Evolutionary conservation across 1,140 invertebrate genomes (phyloP), one percentile per base, ranked within the genome.

Genomic region (Pogonomyrmex californicus): DNA sequence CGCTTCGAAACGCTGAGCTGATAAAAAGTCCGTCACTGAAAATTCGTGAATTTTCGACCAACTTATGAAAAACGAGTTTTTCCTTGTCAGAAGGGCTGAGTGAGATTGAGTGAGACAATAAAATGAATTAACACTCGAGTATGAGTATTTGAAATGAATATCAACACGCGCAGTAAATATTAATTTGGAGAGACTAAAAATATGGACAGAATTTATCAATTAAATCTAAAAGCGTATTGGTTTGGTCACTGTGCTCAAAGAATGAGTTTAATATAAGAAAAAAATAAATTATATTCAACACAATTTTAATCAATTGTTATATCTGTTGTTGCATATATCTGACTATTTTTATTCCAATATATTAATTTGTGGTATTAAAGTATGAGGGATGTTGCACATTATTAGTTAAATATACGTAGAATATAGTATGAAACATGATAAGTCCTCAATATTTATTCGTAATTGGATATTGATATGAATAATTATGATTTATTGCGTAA

Each of bases 11-110:
- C 33, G 88, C 58, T 85, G 87, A 88, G 87, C 76, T 56, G 88
- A 86, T 89, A 86, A 88, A 85, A 85, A 85, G 71, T 76, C 47
- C 41, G 82, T 85, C 82, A 78, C 82, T 36, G 62, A 56, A 78
- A 85, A 78, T 78, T 85, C 73, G 58, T 23, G 47, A 75, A 75
- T 78, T 78, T 78, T 85, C 60, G 47, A 51, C 58, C 47, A 85
- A 75, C 79, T 83, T 83, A 83, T 60, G 79, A 75, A 58, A 83
- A 75, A 73, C 68, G 79, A 75, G 54, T 60, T 60, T 47, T 60
- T 38, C n/a, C 47, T 49, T 75, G 65, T 81, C 54, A 6, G 17
- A 36, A 5, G 14, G 0, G 10, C 23, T 23, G 23, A 23, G 23
- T 23, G 23, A 23, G 23, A 23, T 23, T 23, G 12, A n/a, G n/a